Conservation (phyloP, 2,888 invertebrate species). For the Nemurella pictetii region DNA sequence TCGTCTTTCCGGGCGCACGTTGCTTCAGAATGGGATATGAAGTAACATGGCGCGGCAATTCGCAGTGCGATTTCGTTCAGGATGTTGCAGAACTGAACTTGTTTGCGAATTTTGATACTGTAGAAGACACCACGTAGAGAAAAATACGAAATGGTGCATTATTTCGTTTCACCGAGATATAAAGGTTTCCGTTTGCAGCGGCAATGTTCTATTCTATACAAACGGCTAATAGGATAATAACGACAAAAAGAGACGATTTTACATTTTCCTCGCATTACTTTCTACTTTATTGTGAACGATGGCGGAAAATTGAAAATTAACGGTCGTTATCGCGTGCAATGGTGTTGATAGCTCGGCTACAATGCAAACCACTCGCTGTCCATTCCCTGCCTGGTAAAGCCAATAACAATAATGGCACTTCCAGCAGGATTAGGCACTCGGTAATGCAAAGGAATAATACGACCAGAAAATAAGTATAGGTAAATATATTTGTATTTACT, state of each 20-base stretch:
- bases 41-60: too few relatives aligned
- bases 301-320: conserved; percentile 31
- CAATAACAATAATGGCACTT: conserved; percentile 8
- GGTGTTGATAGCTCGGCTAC: neutral
- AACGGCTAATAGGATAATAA: neutral
- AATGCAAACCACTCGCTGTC: neutral
- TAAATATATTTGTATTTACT: too few relatives aligned
- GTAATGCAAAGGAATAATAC: neutral
- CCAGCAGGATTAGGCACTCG: neutral
- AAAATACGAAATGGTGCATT: neutral
- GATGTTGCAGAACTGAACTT: neutral
- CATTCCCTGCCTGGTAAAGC: conserved; percentile 4
- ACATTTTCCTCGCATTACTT: neutral
- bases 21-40: neutral
- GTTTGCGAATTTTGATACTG: neutral
- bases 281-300: conserved; percentile 7
- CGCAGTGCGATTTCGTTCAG: neutral
- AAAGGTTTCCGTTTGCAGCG: neutral
- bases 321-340: neutral
- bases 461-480: too few relatives aligned
- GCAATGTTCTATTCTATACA: neutral
- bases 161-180: neutral
- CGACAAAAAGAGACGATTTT: conserved; percentile 9
- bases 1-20: neutral
- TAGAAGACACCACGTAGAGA: neutral